Evolutionary conservation across 2,797 vertebrate genomes (phyloP).

Genomic region (Lophius americanus): DNA sequence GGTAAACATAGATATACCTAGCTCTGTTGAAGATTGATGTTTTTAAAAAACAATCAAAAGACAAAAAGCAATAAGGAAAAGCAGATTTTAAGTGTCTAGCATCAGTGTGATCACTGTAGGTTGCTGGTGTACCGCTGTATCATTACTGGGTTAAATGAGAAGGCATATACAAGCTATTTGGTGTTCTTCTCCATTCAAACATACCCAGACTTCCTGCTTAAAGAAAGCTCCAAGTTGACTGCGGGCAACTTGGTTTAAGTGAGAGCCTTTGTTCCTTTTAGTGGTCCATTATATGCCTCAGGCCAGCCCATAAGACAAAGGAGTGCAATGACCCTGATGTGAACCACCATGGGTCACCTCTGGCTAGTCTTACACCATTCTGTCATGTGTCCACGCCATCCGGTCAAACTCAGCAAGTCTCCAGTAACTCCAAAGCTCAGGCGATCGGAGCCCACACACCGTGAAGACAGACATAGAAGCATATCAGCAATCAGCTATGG

Average conservation of each 20-base stretch:
- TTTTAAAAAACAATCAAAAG: conserved; percentile 34
- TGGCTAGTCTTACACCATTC: conserved; percentile 53
- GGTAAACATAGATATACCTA: not conserved
- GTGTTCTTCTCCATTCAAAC: conserved; percentile 47
- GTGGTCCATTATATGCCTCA: conserved; percentile 45
- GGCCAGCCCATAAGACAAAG: conserved; percentile 55
- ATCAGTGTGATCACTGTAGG: conserved; percentile 32
- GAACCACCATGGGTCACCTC: conserved; percentile 60
- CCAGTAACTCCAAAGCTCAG: conserved; percentile 24
- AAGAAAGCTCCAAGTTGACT: conserved; percentile 62
- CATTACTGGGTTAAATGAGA: conserved; percentile 69
- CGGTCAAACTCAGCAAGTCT: conserved; percentile 42
- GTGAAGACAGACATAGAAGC: not conserved
- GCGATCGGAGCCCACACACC: conserved; percentile 44
- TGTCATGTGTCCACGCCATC: conserved; percentile 45
- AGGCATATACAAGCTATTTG: conserved; percentile 51
- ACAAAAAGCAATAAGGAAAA: conserved; percentile 36
- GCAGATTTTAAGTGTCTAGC: conserved; percentile 45
- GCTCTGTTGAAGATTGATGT: conserved; percentile 13
- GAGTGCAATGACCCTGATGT: conserved; percentile 55
- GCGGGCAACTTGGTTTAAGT: conserved; percentile 45
- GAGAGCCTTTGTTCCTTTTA: conserved; percentile 66
- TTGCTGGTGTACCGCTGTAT: conserved; percentile 44
- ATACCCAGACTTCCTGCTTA: conserved; percentile 56
- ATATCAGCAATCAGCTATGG: conserved; percentile 14